Percentiles rank a stretch among this genome's conserved stretches.
Evolutionary conservation across 1,140 invertebrate genomes (phyloP).

Genomic region (Papilio glaucus): DNA sequence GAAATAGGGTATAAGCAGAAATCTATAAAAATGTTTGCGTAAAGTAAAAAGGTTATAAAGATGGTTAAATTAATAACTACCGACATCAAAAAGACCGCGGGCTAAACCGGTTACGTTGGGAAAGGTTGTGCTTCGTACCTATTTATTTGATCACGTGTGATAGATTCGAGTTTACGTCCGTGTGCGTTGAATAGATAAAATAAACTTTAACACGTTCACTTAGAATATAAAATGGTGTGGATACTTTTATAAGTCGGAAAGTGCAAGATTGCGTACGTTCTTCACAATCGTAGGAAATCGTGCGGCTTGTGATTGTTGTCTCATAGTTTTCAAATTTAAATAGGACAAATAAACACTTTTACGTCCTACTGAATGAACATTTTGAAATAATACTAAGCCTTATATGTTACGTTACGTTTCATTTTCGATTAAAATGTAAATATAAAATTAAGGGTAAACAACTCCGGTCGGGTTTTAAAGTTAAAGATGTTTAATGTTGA

Average conservation of each 20-base stretch:
- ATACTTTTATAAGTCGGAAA: not conserved
- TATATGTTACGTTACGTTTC: too few species aligned
- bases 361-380: not conserved
- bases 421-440: too few species aligned
- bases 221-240: not conserved
- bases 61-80: constrained; percentile 4
- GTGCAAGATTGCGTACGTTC: constrained; percentile 13
- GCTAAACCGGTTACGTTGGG: constrained; percentile 20
- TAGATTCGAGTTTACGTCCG: constrained; percentile 30
- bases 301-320: not conserved
- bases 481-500: too few species aligned
- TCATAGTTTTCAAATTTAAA: constrained; percentile 3
- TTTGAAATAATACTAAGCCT: too few species aligned
- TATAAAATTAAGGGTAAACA: too few species aligned
- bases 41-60: not conserved
- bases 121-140: constrained; percentile 32
- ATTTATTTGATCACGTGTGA: constrained; percentile 33
- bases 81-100: constrained; percentile 17
- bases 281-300: constrained; percentile 16
- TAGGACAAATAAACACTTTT: constrained; percentile 16
- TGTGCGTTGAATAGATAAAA: constrained; percentile 12
- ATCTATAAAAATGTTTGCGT: not conserved
- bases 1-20: not conserved
- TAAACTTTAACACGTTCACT: not conserved
- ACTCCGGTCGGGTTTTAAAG: too few species aligned